phyloP scores from a whole-genome alignment of 64 coral and sea anemone species.

The Stichodactyla helianthus region DNA sequence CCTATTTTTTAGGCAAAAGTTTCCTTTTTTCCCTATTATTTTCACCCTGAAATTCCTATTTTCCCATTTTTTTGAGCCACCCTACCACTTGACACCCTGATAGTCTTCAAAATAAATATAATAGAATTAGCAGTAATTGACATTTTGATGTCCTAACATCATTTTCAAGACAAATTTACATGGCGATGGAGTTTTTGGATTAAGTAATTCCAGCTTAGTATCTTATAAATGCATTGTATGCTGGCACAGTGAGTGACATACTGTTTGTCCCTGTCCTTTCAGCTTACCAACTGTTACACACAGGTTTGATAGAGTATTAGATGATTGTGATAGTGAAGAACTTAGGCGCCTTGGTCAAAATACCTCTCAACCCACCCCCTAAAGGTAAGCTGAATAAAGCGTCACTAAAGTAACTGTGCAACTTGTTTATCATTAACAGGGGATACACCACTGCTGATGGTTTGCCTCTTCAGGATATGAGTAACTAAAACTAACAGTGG shows the following conservation, averaged over 20 bases:
- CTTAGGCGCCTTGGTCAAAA: neutral
- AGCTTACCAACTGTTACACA: neutral
- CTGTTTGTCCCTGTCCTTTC: slow-evolving; percentile 1
- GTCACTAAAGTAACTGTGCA: slow-evolving; percentile 1
- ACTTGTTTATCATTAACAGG: slow-evolving; percentile 64
- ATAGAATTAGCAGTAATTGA: too few species aligned
- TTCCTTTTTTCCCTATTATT: too few species aligned
- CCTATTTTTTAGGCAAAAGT: too few species aligned
- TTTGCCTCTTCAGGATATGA: slow-evolving; percentile 53
- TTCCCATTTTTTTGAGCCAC: too few species aligned
- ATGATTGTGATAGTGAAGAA: slow-evolving; percentile 5
- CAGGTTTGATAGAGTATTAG: slow-evolving; percentile 4
- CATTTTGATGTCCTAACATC: too few species aligned
- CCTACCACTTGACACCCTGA: too few species aligned
- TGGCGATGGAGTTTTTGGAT: too few species aligned
- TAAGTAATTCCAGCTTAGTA: too few species aligned
- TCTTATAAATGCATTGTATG: neutral
- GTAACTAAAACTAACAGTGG: slow-evolving; percentile 36
- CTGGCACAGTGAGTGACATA: neutral
- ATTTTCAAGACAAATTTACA: too few species aligned
- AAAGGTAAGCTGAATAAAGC: neutral
- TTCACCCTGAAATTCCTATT: too few species aligned
- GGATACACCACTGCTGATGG: slow-evolving; percentile 48
- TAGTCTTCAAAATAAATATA: too few species aligned
- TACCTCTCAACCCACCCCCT: neutral